A percentile compares a stretch with the other conserved stretches of the same genome.
These are phyloP conservation scores for Acipenser oxyrinchus DNA, from an alignment of 2,797 vertebrate genomes.

Conservation along the genomic window DNA sequence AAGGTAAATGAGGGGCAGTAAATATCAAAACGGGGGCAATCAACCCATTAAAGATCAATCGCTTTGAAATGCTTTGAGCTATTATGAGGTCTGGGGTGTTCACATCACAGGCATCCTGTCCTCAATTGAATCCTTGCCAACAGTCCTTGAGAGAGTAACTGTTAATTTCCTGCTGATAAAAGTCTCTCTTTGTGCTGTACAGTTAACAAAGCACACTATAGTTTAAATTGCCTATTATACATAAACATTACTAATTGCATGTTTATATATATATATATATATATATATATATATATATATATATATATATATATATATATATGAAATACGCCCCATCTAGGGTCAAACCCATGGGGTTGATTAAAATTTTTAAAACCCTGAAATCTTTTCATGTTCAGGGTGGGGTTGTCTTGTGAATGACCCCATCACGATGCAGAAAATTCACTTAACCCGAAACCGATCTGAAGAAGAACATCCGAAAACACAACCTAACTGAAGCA, in stretches of 20 bases:
- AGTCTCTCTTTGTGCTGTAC: constrained; percentile 28
- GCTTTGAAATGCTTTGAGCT: not conserved
- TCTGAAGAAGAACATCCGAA: too few relatives aligned
- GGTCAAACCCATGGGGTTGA: too few relatives aligned
- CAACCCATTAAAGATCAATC: not conserved
- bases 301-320: too few relatives aligned
- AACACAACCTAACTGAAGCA: too few relatives aligned
- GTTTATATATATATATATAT: too few relatives aligned
- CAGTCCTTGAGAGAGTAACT: constrained; percentile 32
- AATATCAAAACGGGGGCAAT: not conserved
- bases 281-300: too few relatives aligned
- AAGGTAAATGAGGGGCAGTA: not conserved
- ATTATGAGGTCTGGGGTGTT: constrained; percentile 13
- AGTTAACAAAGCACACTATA: constrained; percentile 16
- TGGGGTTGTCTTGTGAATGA: too few relatives aligned
- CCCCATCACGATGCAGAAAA: too few relatives aligned
- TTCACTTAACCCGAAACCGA: too few relatives aligned
- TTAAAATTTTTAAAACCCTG: too few relatives aligned
- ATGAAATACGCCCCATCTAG: too few relatives aligned
- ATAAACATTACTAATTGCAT: not conserved
- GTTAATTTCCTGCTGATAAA: constrained; percentile 45
- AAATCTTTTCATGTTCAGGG: too few relatives aligned
- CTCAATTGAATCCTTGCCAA: constrained; percentile 23
- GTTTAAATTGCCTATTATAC: not conserved
- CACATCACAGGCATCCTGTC: constrained; percentile 38